phyloP scores from a whole-genome alignment of 2,888 invertebrate species.

The Sphaerophoria taeniata region DNA sequence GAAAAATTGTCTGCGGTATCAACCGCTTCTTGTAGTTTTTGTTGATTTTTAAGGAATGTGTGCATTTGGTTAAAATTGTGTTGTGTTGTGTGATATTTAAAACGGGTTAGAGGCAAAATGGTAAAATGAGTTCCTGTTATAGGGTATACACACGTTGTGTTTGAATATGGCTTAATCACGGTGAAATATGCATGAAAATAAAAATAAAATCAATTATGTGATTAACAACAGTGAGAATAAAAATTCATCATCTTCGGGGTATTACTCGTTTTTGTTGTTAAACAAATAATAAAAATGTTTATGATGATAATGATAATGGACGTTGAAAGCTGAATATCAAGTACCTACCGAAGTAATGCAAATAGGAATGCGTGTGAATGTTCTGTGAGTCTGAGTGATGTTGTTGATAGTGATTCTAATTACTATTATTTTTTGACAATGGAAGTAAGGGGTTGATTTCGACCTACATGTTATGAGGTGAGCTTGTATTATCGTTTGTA shows the following conservation, averaged over 20 bases:
- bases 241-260: background rate
- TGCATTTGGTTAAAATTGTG: background rate
- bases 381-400: too few species aligned
- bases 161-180: background rate
- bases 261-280: background rate
- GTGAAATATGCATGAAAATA: background rate
- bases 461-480: too few species aligned
- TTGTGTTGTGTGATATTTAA: background rate
- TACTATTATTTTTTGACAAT: too few species aligned
- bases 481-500: too few species aligned
- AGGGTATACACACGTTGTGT: background rate
- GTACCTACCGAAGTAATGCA: too few species aligned
- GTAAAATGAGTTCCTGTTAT: background rate
- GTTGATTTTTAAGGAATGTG: background rate
- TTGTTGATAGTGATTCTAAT: too few species aligned
- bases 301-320: background rate
- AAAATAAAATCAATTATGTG: background rate
- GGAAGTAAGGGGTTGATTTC: too few species aligned
- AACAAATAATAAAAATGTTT: background rate
- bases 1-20: background rate
- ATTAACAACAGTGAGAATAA: background rate
- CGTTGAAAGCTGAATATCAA: too few species aligned
- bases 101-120: background rate
- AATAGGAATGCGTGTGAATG: too few species aligned
- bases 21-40: background rate